Evolutionary conservation across 2,113 vertebrate genomes (phyloP), one percentile per base, ranked within the genome.

Genomic region (Cephalopterus ornatus): DNA sequence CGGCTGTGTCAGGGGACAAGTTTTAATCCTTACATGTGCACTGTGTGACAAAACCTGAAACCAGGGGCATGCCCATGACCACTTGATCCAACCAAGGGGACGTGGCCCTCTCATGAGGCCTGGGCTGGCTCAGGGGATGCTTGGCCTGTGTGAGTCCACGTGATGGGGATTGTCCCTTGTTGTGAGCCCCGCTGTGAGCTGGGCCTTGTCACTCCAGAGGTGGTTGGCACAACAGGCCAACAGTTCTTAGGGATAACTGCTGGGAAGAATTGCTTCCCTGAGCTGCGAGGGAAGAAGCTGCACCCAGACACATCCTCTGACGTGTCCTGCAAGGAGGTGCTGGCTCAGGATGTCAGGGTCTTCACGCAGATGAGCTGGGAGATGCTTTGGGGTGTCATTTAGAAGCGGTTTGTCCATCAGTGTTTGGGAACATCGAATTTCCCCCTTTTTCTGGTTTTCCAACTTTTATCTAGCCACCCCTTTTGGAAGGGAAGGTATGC

Each of bases 251-350:
- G 39, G 52, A 16, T 8, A 49, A 5, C 8, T 58, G 42, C 42
- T 33, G 61, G 52, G 42, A 67, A 49, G 32, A 55, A 6, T 23
- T 4, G 0, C 16, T 17, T 18, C 46, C 12, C 37, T 55, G 56
- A 71, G 73, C 62, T 28, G 32, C 0, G 1, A 32, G 37, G 23
- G 26, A 61, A 59, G 63, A 55, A 30, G 30, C 33, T 80, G 67
- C 26, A 37, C 14, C 9, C 32, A 37, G 19, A 1, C 0, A 5
- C 28, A 30, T 53, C 33, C 13, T 27, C 44, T 33, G 20, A 9
- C 14, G 0, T 0, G 0, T 28, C 30, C 23, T 47, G 33, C 0
- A 0, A 49, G 47, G 24, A 46, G 39, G 1, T 27, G 12, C 52
- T 59, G 50, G 33, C 76, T 84, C 6, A 11, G 26, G 21, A 13